Base-by-base conservation (phyloP, 2,888 invertebrate species). In the Ischnus inquisitorius region DNA sequence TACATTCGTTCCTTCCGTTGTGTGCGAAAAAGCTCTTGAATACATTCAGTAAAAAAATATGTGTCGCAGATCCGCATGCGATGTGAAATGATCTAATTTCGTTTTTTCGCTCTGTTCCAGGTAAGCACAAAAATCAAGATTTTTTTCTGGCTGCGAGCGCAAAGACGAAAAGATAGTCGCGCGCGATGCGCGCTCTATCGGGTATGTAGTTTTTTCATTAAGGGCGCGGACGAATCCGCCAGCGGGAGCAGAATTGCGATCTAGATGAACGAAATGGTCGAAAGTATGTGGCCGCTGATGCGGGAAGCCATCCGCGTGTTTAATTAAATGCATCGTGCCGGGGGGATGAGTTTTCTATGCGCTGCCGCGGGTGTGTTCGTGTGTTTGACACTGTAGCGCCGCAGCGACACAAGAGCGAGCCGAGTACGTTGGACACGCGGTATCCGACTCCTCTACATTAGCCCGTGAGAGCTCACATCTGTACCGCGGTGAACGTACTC, bases 81-180 rank as follows among this genome's bases (percentile, higher is more conserved):
- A 0, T 0, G 34, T 6, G n/a, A n/a, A 34, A 6, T 34, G 4
- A 6, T 1, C 34, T 34, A 34, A 34, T 8, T 10, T 54, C 62
- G 14, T 41, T 48, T n/a, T 16, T 76, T 48, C 62, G 25, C 69
- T 76, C 25, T 75, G 69, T 76, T 81, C 75, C 75, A 81, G 80
- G 75, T 81, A 64, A 81, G 19, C n/a, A n/a, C n/a, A n/a, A n/a
- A n/a, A 34, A 34, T 41, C 43, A 28, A 22, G 12, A 57, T 76
- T 16, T 46, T 12, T 46, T 46, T 12, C 3, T 46, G 14, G 46
- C 3, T 12, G 8, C 34, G 1, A 46, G 12, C 46, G 34, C 46
- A 8, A 1, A 14, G 12, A 46, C n/a, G 46, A 8, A n/a, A 12
- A n/a, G 12, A 46, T 12, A 3, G 46, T n/a, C 10, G 46, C 12